Percentiles rank a stretch among this genome's conserved stretches.
phyloP scores from a whole-genome alignment of 2,113 vertebrate species.

The Thunnus maccoyii region DNA sequence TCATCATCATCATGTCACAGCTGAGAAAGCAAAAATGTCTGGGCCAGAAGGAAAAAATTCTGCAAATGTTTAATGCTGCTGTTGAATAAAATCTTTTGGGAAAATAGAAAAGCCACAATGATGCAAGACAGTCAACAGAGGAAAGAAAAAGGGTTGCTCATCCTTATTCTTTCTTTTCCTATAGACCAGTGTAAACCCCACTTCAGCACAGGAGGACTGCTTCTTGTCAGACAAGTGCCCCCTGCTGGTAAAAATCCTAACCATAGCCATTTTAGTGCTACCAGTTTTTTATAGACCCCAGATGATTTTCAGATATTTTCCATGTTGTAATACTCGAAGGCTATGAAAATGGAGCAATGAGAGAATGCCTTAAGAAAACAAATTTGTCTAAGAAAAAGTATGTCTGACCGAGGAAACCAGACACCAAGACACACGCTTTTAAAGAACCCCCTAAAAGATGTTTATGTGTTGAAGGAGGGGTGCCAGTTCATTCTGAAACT shows the following conservation, averaged over 20 bases:
- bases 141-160: slow-evolving; percentile 40
- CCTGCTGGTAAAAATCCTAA: slow-evolving; percentile 74
- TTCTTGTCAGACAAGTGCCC: slow-evolving; percentile 77
- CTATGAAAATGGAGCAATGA: slow-evolving; percentile 51
- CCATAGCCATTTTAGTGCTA: slow-evolving; percentile 51
- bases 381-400: slow-evolving; percentile 26
- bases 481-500: slow-evolving; percentile 45
- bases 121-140: slow-evolving; percentile 42
- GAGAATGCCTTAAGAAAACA: slow-evolving; percentile 41
- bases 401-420: slow-evolving; percentile 30
- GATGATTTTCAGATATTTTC: slow-evolving; percentile 81
- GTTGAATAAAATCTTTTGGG: slow-evolving; percentile 30
- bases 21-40: slow-evolving; percentile 30
- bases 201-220: slow-evolving; percentile 38
- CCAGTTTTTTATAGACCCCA: slow-evolving; percentile 69
- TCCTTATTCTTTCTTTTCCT: slow-evolving; percentile 31
- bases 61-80: slow-evolving; percentile 9
- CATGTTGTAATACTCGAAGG: slow-evolving; percentile 75
- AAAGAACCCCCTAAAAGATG: neutral
- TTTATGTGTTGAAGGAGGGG: neutral
- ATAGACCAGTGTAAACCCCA: slow-evolving; percentile 32
- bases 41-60: slow-evolving; percentile 2
- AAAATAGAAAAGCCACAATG: neutral
- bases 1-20: slow-evolving; percentile 34
- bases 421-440: slow-evolving; percentile 5